Evolutionary conservation across 2,797 vertebrate species (phyloP), one percentile per base, ranked within the genome.

Genomic region (Odontamblyopus lacepedii): DNA sequence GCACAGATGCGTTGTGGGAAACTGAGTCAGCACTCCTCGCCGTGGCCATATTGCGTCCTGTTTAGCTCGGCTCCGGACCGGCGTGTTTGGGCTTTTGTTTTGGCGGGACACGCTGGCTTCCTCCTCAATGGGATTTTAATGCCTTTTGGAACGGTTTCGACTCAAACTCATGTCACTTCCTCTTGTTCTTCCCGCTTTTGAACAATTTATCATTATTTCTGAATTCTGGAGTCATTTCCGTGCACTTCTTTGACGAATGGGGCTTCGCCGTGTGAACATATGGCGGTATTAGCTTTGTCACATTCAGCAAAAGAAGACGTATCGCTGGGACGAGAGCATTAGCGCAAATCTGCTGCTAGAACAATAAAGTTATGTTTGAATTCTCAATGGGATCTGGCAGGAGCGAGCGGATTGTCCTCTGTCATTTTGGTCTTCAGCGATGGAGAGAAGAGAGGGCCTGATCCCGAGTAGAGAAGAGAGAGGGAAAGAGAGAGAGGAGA

Each of bases 121-220:
- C 4, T 4, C 16, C 19, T 8, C 48, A 18, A 67, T 67, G 65
- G 65, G 65, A 53, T 67, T 67, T 67, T 67, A 67, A 67, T 67
- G 65, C 19, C 6, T 67, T 53, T 53, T 67, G 65, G 65, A 67
- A 18, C 16, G 4, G 26, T 19, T 67, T 30, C 30, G 26, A 16
- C 44, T 29, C 64, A 19, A 50, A 66, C 64, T 15, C n/a, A 6
- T 64, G 38, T 23, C 62, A 13, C 18, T 29, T 50, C 44, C 2
- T 53, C 65, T 53, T 8, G 16, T 53, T 27, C 12, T 6, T 23
- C 8, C 27, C 38, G n/a, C 1, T 44, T 65, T 48, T 18, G 16
- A 11, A 67, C 44, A n/a, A 53, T 67, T 32, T 30, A 48, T 67
- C 65, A 67, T 67, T 67, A 53, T 67, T 53, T 67, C 48, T 67